Percentiles rank a stretch among this genome's conserved stretches.
These are phyloP conservation scores for Acrocephalus arundinaceus DNA, from an alignment of 2,113 vertebrate genomes.

Conservation along the genomic window DNA sequence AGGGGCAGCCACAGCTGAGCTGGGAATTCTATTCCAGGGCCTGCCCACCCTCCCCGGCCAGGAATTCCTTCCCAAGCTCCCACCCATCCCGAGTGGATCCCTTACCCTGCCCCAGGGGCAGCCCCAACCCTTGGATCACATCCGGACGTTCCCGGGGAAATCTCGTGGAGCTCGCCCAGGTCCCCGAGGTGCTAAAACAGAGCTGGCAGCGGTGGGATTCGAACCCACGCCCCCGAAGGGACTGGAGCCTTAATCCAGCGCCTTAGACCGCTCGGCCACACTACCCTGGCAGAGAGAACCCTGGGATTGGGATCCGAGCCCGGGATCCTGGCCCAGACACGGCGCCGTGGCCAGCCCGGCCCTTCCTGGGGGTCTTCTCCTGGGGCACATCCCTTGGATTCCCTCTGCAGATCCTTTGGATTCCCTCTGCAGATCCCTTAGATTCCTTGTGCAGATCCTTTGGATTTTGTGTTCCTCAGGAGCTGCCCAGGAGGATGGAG, in stretches of 20 bases:
- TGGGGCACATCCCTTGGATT: background rate
- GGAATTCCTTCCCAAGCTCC: background rate
- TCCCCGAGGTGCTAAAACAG: background rate
- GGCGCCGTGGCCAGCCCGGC: fast-evolving
- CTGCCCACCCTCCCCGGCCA: background rate
- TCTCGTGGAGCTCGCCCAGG: background rate
- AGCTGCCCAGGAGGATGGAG: background rate
- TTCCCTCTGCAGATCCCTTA: no score
- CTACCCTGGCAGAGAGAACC: background rate
- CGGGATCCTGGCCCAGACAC: background rate
- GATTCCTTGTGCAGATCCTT: no score
- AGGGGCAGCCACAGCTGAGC: background rate
- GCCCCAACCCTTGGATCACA: background rate
- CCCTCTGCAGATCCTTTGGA: no score
- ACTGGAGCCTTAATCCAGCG: constrained; percentile 89
- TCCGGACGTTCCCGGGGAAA: no score
- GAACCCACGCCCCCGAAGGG: constrained; percentile 87
- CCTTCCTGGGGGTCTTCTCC: background rate
- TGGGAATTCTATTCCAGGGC: background rate
- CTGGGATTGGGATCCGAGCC: fast-evolving
- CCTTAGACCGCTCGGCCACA: constrained; percentile 88
- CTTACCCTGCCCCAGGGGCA: background rate
- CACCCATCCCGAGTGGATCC: background rate
- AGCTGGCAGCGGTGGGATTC: constrained; percentile 85
- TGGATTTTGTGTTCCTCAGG: no score